Conservation (phyloP, 2,797 vertebrate genomes). For the Bryconaethiops microstoma region DNA sequence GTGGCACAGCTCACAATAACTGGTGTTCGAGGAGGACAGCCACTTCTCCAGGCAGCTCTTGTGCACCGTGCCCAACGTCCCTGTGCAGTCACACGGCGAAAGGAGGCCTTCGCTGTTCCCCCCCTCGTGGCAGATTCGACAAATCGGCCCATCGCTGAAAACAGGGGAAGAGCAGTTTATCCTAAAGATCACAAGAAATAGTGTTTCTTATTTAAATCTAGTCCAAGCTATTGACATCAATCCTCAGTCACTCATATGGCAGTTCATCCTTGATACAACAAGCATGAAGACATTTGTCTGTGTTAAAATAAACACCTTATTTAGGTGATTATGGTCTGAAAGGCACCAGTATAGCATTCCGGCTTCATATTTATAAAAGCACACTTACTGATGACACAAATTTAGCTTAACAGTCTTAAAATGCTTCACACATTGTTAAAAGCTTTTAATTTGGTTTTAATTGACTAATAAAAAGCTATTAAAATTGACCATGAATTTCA, state of each 20-base stretch:
- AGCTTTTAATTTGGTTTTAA: too few relatives aligned
- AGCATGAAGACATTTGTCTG: too few relatives aligned
- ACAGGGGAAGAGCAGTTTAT: background rate
- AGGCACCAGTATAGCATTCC: background rate
- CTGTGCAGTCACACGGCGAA: slow-evolving; percentile 92
- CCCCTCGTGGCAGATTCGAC: slow-evolving; percentile 96
- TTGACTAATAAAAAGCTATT: too few relatives aligned
- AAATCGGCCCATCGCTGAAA: slow-evolving; percentile 91
- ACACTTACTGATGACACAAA: too few relatives aligned
- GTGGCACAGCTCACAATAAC: slow-evolving; percentile 97
- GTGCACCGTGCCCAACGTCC: slow-evolving; percentile 92
- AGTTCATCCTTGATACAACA: background rate
- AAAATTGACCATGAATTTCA: too few relatives aligned
- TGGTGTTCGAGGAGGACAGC: slow-evolving; percentile 97
- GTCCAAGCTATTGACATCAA: background rate
- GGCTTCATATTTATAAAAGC: too few relatives aligned
- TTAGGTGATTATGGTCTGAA: background rate
- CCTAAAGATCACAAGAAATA: too few relatives aligned
- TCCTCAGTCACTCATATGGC: background rate
- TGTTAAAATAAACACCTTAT: background rate
- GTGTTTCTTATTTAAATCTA: background rate
- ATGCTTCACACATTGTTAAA: too few relatives aligned
- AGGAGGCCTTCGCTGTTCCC: slow-evolving; percentile 85
- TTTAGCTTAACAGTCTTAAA: too few relatives aligned
- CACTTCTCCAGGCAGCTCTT: slow-evolving; percentile 96